A percentile compares a stretch with the other conserved stretches of the same genome.
These are phyloP conservation scores for Perizoma affinitatum DNA, from an alignment of 2,888 invertebrate genomes.

Conservation along the genomic window DNA sequence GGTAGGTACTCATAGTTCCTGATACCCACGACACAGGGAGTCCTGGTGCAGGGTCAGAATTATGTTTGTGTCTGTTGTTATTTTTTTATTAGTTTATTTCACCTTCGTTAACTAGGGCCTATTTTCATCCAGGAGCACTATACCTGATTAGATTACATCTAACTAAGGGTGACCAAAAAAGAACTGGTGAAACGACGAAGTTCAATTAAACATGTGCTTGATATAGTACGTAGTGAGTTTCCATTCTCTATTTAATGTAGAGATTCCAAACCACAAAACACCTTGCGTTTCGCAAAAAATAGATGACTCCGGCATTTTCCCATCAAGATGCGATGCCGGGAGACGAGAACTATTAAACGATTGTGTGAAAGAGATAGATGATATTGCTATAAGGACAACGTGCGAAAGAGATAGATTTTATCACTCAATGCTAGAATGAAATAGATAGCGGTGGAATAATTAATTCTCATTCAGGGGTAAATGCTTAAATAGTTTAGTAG, in stretches of 20 bases:
- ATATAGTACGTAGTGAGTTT: no score
- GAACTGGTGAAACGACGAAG: no score
- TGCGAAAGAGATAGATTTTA: conserved; percentile 6
- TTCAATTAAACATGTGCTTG: no score
- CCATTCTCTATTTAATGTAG: background rate
- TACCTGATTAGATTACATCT: no score
- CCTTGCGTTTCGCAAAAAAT: conserved; percentile 34
- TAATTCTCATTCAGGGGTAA: conserved; percentile 11
- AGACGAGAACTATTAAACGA: conserved; percentile 34
- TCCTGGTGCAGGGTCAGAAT: no score
- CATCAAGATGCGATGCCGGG: conserved; percentile 37
- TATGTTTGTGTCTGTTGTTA: no score
- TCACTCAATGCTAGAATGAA: conserved; percentile 8
- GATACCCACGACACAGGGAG: no score
- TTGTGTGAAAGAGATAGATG: conserved; percentile 26
- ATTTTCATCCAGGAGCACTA: no score
- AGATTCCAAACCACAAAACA: conserved; percentile 15
- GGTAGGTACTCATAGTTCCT: no score
- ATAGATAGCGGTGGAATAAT: conserved; percentile 16
- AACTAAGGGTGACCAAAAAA: no score
- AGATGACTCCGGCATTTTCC: conserved; percentile 35
- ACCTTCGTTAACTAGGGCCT: no score
- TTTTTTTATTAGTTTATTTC: no score
- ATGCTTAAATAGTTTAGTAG: conserved; percentile 1
- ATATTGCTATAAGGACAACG: background rate